These are phyloP conservation scores for Tigriopus californicus DNA, from an alignment of 2,888 invertebrate species.

Conservation along the genomic window DNA sequence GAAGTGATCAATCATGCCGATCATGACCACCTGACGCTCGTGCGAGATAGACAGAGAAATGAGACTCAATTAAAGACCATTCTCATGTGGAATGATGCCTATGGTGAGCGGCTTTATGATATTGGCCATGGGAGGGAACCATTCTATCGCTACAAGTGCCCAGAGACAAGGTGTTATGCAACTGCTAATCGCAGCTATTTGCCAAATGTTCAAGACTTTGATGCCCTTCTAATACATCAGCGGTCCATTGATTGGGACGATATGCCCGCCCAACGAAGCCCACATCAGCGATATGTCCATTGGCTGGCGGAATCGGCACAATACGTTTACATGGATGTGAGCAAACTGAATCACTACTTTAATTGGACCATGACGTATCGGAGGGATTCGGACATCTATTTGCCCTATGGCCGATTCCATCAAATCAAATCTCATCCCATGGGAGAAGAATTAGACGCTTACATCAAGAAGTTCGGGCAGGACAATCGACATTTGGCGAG, in stretches of 20 bases:
- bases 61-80: constrained; percentile 5
- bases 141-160: constrained; percentile 12
- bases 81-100: constrained; percentile 15
- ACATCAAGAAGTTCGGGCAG: neutral
- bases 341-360: constrained; percentile 16
- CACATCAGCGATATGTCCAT: constrained; percentile 10
- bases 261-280: constrained; percentile 12
- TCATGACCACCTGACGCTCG: too few relatives aligned
- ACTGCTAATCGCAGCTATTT: constrained; percentile 8
- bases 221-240: constrained; percentile 19
- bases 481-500: constrained; percentile 1
- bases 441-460: neutral
- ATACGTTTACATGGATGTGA: constrained; percentile 11
- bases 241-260: constrained; percentile 12
- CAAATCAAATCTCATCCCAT: constrained; percentile 5
- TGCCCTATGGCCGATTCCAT: constrained; percentile 12
- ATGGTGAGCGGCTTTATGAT: constrained; percentile 1
- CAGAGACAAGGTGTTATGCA: constrained; percentile 10
- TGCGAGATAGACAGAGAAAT: too few relatives aligned
- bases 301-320: constrained; percentile 8
- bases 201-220: constrained; percentile 13
- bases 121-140: constrained; percentile 11
- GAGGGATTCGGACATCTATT: constrained; percentile 19
- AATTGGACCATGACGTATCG: constrained; percentile 22
- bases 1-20: too few relatives aligned